phyloP scores from a whole-genome alignment of 1,140 invertebrate genomes.

The Tribolium castaneum region DNA sequence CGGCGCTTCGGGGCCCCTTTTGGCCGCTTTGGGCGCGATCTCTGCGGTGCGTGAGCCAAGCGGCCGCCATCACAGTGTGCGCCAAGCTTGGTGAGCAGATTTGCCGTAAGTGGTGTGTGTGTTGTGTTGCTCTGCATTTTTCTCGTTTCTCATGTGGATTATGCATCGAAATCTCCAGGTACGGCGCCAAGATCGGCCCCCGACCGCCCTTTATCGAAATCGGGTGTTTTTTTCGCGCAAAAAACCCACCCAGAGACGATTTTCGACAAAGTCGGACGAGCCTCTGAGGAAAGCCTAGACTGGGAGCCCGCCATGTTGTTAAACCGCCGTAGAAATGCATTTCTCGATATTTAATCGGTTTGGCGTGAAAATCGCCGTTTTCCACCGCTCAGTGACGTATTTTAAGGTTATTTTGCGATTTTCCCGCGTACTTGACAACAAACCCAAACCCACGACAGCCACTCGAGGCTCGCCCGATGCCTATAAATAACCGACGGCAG shows the following conservation, averaged over 20 bases:
- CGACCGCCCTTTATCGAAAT: constrained; percentile 34
- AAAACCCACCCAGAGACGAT: constrained; percentile 47
- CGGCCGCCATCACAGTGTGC: constrained; percentile 63
- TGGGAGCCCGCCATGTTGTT: constrained; percentile 63
- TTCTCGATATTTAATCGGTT: too few species aligned
- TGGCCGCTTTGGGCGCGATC: background rate
- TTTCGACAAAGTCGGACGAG: constrained; percentile 12
- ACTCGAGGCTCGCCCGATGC: too few species aligned
- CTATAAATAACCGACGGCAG: constrained; percentile 9
- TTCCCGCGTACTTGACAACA: constrained; percentile 56
- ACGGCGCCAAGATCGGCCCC: constrained; percentile 52
- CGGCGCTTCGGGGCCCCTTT: background rate
- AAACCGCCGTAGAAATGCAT: constrained; percentile 13
- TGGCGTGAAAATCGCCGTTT: constrained; percentile 39
- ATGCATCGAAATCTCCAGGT: constrained; percentile 61
- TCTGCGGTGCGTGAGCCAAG: constrained; percentile 1
- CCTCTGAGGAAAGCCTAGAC: constrained; percentile 56
- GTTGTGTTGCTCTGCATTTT: constrained; percentile 64
- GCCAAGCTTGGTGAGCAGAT: constrained; percentile 63
- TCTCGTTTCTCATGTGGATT: constrained; percentile 62
- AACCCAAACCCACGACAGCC: constrained; percentile 24
- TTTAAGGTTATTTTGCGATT: constrained; percentile 56
- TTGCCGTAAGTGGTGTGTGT: constrained; percentile 63
- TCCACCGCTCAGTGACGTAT: background rate
- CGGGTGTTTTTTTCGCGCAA: constrained; percentile 42